phyloP scores from a whole-genome alignment of 2,113 vertebrate species.

The Heliornis fulica region DNA sequence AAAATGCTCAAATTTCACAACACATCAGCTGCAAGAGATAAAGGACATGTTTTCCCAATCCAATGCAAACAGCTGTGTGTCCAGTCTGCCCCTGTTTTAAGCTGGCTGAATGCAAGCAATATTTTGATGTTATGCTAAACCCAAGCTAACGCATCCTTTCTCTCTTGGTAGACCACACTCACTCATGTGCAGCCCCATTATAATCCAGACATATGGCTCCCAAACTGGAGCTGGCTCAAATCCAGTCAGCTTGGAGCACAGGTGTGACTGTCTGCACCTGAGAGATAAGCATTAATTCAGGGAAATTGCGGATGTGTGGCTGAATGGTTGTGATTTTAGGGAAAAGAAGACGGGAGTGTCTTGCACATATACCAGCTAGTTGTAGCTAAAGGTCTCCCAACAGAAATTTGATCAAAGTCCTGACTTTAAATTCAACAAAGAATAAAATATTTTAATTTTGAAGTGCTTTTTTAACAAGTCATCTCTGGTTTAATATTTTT shows the following conservation, averaged over 20 bases:
- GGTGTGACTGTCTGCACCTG: constrained; percentile 26
- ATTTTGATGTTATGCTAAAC: background rate
- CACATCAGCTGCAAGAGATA: constrained; percentile 22
- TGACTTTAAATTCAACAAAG: background rate
- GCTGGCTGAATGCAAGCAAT: background rate
- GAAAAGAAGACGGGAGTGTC: background rate
- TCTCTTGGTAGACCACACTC: background rate
- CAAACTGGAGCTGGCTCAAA: background rate
- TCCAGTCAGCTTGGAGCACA: background rate
- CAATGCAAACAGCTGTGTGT: background rate
- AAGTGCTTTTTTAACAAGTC: background rate
- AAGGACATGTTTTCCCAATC: background rate
- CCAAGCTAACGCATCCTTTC: background rate
- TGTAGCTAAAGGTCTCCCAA: background rate
- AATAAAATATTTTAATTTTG: background rate
- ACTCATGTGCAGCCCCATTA: background rate
- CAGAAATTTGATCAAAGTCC: background rate
- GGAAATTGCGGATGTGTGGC: background rate
- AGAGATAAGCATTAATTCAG: background rate
- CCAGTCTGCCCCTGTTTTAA: background rate
- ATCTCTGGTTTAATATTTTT: background rate
- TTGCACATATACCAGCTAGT: background rate
- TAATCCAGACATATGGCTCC: background rate
- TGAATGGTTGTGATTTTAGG: background rate
- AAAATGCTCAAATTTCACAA: constrained; percentile 24